Percentiles rank a stretch among this genome's conserved stretches.
Conservation (phyloP, 37 sponge, comb jelly and placozoan genomes). For the Beroe ovata region DNA sequence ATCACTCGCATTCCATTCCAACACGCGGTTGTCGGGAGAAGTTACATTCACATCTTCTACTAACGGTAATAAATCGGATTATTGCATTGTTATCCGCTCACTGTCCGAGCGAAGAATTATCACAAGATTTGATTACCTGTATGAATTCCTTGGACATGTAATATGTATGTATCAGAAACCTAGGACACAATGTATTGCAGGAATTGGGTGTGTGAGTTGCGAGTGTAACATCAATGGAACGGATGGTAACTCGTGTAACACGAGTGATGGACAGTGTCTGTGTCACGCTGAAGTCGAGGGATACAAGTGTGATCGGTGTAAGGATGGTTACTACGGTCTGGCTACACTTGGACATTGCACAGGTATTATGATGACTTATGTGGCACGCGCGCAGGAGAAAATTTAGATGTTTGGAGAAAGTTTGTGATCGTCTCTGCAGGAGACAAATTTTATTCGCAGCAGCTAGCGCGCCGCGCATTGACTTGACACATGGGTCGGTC, state of each 20-base stretch:
- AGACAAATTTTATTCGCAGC: no score
- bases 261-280: conserved; percentile 4
- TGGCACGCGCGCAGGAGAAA: no score
- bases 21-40: background rate
- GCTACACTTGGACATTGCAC: conserved; percentile 38
- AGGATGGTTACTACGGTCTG: conserved; percentile 19
- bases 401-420: no score
- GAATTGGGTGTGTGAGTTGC: conserved; percentile 46
- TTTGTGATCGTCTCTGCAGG: no score
- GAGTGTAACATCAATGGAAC: conserved; percentile 58
- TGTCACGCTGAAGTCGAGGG: conserved; percentile 51
- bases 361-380: conserved; percentile 10
- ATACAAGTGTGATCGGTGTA: conserved; percentile 42
- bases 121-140: no score
- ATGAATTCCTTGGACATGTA: no score
- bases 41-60: conserved; percentile 12
- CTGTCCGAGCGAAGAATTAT: no score
- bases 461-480: no score
- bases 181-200: no score
- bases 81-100: no score
- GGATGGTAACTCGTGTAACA: background rate
- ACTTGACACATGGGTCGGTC: no score
- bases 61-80: background rate
- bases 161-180: no score
- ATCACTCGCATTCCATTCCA: conserved; percentile 8